Conservation (phyloP, 2,113 vertebrate species). For the Calonectris borealis region DNA sequence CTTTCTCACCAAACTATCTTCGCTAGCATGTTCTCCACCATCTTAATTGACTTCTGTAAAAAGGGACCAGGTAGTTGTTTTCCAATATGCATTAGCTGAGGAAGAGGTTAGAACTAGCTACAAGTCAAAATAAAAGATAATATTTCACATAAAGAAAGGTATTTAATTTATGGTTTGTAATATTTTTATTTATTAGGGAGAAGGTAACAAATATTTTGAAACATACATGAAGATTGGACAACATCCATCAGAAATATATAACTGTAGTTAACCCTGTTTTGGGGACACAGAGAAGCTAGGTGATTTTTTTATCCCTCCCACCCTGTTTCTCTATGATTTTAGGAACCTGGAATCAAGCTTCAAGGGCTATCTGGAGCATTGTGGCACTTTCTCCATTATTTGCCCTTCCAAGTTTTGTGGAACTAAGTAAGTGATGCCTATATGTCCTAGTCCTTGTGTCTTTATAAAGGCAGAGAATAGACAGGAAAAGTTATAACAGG, state of each 20-base stretch:
- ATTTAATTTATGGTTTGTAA: neutral
- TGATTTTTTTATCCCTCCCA: neutral
- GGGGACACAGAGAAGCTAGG: neutral
- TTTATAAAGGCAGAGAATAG: neutral
- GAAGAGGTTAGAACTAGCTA: neutral
- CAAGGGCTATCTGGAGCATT: neutral
- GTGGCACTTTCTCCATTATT: neutral
- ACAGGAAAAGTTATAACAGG: neutral
- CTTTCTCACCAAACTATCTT: neutral
- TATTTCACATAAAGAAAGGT: neutral
- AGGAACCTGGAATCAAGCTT: neutral
- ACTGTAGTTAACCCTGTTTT: neutral
- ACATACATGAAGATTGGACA: neutral
- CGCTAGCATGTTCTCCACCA: neutral
- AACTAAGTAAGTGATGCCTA: neutral
- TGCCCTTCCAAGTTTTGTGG: neutral
- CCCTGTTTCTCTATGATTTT: neutral
- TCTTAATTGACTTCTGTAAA: neutral
- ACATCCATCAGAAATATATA: neutral
- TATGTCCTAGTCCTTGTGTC: neutral
- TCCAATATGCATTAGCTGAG: neutral
- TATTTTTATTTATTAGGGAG: neutral
- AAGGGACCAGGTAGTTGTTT: neutral
- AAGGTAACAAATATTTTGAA: neutral
- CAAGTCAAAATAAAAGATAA: neutral